These are phyloP conservation scores for Terebella lapidaria DNA, from an alignment of 2,888 invertebrate species.

Conservation along the genomic window DNA sequence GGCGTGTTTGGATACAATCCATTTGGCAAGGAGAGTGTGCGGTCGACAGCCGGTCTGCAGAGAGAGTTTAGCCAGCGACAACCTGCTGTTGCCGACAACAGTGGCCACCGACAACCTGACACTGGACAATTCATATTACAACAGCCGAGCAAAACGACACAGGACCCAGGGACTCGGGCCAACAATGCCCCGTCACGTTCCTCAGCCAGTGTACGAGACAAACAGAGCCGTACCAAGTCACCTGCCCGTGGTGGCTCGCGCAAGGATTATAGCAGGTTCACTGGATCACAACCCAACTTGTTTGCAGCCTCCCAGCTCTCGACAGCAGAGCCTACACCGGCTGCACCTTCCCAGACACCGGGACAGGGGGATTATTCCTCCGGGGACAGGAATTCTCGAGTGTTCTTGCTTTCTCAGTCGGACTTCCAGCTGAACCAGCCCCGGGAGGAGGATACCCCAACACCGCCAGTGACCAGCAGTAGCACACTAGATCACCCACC, in stretches of 20 bases:
- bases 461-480: neutral
- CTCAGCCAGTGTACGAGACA: neutral
- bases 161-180: neutral
- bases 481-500: neutral
- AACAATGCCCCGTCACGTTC: neutral
- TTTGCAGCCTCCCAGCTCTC: neutral
- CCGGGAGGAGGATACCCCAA: neutral
- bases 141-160: too few species aligned
- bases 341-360: neutral
- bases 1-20: slow-evolving; percentile 21
- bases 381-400: neutral
- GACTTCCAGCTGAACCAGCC: slow-evolving; percentile 7
- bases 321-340: neutral
- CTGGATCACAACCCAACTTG: neutral
- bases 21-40: slow-evolving; percentile 11
- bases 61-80: neutral
- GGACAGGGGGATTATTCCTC: too few species aligned
- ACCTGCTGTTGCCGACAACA: neutral
- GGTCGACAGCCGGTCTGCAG: slow-evolving; percentile 3
- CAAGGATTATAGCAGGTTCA: neutral
- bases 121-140: too few species aligned
- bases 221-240: neutral
- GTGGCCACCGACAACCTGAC: neutral
- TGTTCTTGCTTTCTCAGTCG: slow-evolving; percentile 15
- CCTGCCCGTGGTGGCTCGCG: neutral